A percentile compares a stretch with the other conserved stretches of the same genome.
phyloP scores from a whole-genome alignment of 2,113 vertebrate species.

The Pollimyrus isidori region DNA sequence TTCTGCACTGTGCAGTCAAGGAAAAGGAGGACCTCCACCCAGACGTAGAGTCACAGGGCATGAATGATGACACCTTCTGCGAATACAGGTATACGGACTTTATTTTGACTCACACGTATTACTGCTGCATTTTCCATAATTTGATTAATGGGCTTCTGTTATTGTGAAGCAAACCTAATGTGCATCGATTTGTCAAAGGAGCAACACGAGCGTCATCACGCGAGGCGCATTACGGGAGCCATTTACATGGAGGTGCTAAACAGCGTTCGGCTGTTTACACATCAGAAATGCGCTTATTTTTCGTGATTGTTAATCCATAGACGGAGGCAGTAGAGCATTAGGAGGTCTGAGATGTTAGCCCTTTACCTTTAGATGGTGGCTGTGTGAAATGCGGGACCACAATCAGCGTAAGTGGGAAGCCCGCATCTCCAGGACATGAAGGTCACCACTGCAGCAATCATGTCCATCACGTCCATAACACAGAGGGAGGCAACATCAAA shows the following conservation, averaged over 20 bases:
- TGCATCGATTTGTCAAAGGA: slow-evolving; percentile 41
- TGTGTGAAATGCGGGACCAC: slow-evolving; percentile 37
- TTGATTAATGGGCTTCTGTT: slow-evolving; percentile 33
- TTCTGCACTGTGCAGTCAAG: slow-evolving; percentile 68
- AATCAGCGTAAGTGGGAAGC: slow-evolving; percentile 52
- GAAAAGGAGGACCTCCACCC: slow-evolving; percentile 95
- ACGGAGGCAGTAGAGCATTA: slow-evolving; percentile 26
- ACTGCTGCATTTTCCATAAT: slow-evolving; percentile 31
- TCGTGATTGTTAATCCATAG: slow-evolving; percentile 34
- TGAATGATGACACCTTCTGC: slow-evolving; percentile 93
- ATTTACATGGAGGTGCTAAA: slow-evolving; percentile 54
- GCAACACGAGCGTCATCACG: slow-evolving; percentile 39
- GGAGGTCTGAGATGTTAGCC: slow-evolving; percentile 23
- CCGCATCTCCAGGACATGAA: slow-evolving; percentile 46
- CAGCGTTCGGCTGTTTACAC: slow-evolving; percentile 49
- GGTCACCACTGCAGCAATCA: slow-evolving; percentile 51
- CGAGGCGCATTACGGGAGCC: slow-evolving; percentile 48
- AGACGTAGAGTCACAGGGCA: slow-evolving; percentile 86
- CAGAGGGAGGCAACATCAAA: slow-evolving; percentile 20
- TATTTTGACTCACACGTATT: slow-evolving; percentile 7
- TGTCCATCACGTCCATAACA: slow-evolving; percentile 48
- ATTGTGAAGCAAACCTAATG: slow-evolving; percentile 50
- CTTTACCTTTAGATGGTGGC: slow-evolving; percentile 25
- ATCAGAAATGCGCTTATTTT: slow-evolving; percentile 34
- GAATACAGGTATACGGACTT: slow-evolving; percentile 84